These are phyloP conservation scores for Trichopoda pennipes DNA, from an alignment of 2,888 invertebrate genomes.

Conservation along the genomic window DNA sequence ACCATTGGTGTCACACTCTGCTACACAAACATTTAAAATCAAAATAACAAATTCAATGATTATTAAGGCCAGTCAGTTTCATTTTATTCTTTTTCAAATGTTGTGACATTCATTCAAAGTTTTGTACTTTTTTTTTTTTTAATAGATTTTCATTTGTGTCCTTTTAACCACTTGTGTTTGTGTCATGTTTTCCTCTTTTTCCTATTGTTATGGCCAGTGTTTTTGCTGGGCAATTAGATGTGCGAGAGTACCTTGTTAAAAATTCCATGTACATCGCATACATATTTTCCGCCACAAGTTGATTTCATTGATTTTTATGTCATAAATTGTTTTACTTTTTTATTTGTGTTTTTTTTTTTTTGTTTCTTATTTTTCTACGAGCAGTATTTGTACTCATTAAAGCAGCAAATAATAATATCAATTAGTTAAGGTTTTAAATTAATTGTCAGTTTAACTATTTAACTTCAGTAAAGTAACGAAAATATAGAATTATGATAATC, in stretches of 20 bases:
- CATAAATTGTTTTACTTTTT: conserved; percentile 29
- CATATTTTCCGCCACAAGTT: conserved; percentile 65
- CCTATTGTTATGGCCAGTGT: conserved; percentile 33
- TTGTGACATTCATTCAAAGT: conserved; percentile 60
- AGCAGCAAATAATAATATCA: conserved; percentile 33
- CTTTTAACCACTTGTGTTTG: conserved; percentile 63
- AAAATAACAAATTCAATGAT: conserved; percentile 52
- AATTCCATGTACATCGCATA: conserved; percentile 58
- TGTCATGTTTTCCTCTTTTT: conserved; percentile 51
- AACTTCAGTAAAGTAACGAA: neutral
- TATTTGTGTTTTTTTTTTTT: neutral
- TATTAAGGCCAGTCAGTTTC: conserved; percentile 49
- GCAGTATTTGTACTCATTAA: conserved; percentile 21
- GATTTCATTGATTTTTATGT: conserved; percentile 66
- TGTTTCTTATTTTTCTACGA: conserved; percentile 18
- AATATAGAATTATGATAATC: too few relatives aligned
- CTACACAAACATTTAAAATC: conserved; percentile 31
- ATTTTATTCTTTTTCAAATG: conserved; percentile 28
- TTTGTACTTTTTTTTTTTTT: conserved; percentile 44
- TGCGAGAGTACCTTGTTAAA: conserved; percentile 54
- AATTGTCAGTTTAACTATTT: neutral
- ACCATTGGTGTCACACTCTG: conserved; percentile 12
- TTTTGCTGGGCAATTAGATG: conserved; percentile 59
- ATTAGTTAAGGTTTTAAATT: conserved; percentile 15
- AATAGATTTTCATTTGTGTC: conserved; percentile 49